Evolutionary conservation across 1,140 invertebrate genomes (phyloP), one percentile per base, ranked within the genome.

Genomic region (Apis dorsata): DNA sequence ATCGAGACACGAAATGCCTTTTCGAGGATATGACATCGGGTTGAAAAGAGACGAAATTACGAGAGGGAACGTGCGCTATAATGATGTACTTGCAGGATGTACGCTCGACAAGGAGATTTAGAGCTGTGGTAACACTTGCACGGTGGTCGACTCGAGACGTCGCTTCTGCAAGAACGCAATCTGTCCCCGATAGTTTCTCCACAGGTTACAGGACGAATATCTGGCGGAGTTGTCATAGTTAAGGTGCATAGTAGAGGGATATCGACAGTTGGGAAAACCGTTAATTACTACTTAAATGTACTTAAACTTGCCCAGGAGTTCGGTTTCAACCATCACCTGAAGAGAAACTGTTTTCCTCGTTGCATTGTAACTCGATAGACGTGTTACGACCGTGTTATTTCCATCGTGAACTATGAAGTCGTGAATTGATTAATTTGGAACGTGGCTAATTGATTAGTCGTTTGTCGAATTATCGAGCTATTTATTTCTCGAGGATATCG

Each of bases 21-120:
- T 87, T 53, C 53, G 68, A 57, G 69, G 34, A 76, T 79, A 74
- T 49, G 44, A 71, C n/a, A 81, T 53, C 51, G 28, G 55, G 51
- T 59, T 9, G 81, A 89, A 81, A 79, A 82, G 88, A 83, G 83
- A 87, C 83, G 88, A 90, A 90, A 90, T 91, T 91, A 89, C 87
- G 70, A 83, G 63, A 89, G 34, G 88, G 85, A 90, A 85, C 84
- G 80, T 80, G 89, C 83, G 34, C 34, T 44, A 90, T 91, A 90
- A 91, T 91, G 85, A 90, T 89, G 87, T 90, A 89, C 87, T 90
- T 86, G 88, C 77, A 74, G 81, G 84, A 68, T 24, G 24, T 87
- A 84, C 86, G 82, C 83, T 88, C 84, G 88, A 84, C 85, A 83
- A 87, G 79, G 88, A 90, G 89, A 88, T 91, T 91, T 90, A 85